Evolutionary conservation across 2,888 invertebrate genomes (phyloP).

Genomic region (Pasiphila rectangulata): DNA sequence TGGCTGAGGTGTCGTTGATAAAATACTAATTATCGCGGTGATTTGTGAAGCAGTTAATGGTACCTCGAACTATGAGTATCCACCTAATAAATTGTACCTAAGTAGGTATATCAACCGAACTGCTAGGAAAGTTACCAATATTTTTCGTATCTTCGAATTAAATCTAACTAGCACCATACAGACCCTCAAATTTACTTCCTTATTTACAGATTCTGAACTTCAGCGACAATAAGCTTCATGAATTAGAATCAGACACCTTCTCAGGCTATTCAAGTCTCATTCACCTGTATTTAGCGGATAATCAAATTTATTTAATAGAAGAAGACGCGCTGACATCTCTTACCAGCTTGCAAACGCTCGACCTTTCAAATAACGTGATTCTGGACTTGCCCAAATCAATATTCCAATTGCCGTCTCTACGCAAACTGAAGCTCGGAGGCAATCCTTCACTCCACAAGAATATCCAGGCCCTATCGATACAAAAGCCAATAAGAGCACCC

Average conservation of each 20-base stretch:
- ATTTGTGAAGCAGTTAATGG: too few relatives aligned
- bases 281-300: conserved; percentile 80
- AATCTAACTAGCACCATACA: too few relatives aligned
- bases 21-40: too few relatives aligned
- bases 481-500: conserved; percentile 81
- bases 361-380: conserved; percentile 79
- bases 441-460: conserved; percentile 71
- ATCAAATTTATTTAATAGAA: conserved; percentile 78
- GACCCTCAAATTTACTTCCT: too few relatives aligned
- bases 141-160: too few relatives aligned
- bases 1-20: too few relatives aligned
- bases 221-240: conserved; percentile 78
- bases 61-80: too few relatives aligned
- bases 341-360: conserved; percentile 75
- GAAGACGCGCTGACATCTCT: conserved; percentile 76
- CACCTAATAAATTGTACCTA: too few relatives aligned
- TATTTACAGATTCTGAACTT: conserved; percentile 80
- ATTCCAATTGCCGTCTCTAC: conserved; percentile 80
- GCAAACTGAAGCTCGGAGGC: conserved; percentile 82
- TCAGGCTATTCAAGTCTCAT: conserved; percentile 73
- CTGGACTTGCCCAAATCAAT: conserved; percentile 70
- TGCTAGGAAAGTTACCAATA: too few relatives aligned
- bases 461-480: conserved; percentile 56
- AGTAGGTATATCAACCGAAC: too few relatives aligned
- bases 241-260: conserved; percentile 72